These are phyloP conservation scores for Timema cristinae DNA, from an alignment of 2,888 invertebrate genomes.

Conservation along the genomic window DNA sequence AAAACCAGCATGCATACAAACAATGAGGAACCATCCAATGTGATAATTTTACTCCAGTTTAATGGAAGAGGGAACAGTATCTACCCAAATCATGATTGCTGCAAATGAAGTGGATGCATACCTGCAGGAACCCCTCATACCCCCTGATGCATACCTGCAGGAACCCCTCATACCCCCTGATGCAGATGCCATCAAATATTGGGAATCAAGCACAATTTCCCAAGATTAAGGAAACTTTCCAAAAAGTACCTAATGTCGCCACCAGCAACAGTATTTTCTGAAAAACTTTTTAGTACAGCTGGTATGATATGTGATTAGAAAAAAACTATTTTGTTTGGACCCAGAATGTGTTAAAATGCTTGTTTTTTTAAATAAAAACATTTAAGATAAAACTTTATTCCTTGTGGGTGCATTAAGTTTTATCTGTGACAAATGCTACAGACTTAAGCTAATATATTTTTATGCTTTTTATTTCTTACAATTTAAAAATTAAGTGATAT, in stretches of 20 bases:
- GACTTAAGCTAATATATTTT: too few relatives aligned
- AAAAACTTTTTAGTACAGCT: neutral
- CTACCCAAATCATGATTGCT: neutral
- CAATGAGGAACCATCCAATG: too few relatives aligned
- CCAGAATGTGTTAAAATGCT: neutral
- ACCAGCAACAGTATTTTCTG: conserved; percentile 2
- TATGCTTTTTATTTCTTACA: too few relatives aligned
- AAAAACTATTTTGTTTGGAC: neutral
- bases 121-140: neutral
- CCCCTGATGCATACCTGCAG: neutral
- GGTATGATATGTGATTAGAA: too few relatives aligned
- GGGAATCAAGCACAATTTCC: neutral
- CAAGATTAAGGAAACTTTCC: neutral
- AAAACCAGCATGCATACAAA: neutral
- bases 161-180: neutral
- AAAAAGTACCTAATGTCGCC: neutral
- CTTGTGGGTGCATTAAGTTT: too few relatives aligned
- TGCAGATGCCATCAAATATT: neutral
- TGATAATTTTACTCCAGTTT: too few relatives aligned
- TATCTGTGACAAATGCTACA: too few relatives aligned
- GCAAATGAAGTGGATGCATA: neutral
- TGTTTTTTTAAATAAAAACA: neutral
- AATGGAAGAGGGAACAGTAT: too few relatives aligned
- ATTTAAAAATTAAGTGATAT: too few relatives aligned
- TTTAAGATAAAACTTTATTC: neutral